Conservation (phyloP, 2,888 invertebrate genomes). For the Latrodectus hesperus region DNA sequence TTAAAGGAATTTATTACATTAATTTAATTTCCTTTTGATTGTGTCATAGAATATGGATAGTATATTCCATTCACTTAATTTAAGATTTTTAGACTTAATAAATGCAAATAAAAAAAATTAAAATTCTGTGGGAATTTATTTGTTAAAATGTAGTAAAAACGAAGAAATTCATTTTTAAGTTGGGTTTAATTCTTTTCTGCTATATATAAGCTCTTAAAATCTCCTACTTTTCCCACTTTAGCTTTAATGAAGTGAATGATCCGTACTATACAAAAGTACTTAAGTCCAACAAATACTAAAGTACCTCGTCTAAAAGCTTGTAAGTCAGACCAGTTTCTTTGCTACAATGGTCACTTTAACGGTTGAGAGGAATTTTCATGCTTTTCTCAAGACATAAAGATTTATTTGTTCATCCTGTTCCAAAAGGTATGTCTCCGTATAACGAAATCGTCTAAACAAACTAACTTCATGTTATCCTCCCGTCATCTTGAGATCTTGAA, state of each 20-base stretch:
- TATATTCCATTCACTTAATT: no score
- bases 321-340: background rate
- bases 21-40: no score
- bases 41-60: no score
- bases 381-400: constrained; percentile 6
- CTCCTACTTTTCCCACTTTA: background rate
- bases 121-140: no score
- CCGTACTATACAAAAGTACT: constrained; percentile 1
- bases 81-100: no score
- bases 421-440: background rate
- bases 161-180: no score
- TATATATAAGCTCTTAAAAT: no score
- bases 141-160: no score
- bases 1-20: no score
- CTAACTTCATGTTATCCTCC: constrained; percentile 39
- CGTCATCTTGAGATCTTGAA: constrained; percentile 31
- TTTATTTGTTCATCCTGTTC: constrained; percentile 37
- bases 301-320: constrained; percentile 1
- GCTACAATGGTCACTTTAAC: constrained; percentile 25
- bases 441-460: constrained; percentile 31
- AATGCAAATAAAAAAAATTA: no score
- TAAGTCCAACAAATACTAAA: constrained; percentile 5
- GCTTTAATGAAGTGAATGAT: constrained; percentile 1
- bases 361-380: constrained; percentile 16
- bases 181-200: no score